These are phyloP conservation scores for Nomada goodeniana DNA, from an alignment of 2,888 invertebrate species.

Conservation along the genomic window DNA sequence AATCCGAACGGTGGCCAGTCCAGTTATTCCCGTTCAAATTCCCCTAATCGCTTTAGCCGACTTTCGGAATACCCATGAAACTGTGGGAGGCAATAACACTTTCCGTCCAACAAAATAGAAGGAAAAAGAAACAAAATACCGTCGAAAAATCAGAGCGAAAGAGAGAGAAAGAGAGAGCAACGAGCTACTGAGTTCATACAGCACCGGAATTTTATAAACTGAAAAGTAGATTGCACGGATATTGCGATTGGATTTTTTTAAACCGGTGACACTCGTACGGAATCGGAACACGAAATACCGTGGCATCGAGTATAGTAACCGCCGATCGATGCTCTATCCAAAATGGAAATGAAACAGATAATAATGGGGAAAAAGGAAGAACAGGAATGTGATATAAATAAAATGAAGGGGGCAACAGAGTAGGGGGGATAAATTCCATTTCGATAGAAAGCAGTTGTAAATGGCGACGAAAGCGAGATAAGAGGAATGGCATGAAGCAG, in stretches of 20 bases:
- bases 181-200: too few relatives aligned
- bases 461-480: not conserved
- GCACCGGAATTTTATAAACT: not conserved
- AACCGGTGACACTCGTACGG: not conserved
- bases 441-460: not conserved
- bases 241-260: not conserved
- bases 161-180: too few relatives aligned
- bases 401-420: not conserved
- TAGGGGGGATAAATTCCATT: not conserved
- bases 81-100: not conserved
- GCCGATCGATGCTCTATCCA: not conserved
- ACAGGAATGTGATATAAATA: too few relatives aligned
- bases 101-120: not conserved
- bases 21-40: not conserved
- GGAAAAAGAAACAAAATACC: not conserved
- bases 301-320: not conserved
- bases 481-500: not conserved
- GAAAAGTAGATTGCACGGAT: constrained; percentile 3
- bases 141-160: not conserved
- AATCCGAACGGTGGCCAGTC: not conserved
- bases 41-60: not conserved
- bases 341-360: not conserved
- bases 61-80: not conserved
- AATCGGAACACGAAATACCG: not conserved
- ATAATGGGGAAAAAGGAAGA: not conserved